phyloP scores from a whole-genome alignment of 2,888 invertebrate genomes.

The Chrysomela aeneicollis region DNA sequence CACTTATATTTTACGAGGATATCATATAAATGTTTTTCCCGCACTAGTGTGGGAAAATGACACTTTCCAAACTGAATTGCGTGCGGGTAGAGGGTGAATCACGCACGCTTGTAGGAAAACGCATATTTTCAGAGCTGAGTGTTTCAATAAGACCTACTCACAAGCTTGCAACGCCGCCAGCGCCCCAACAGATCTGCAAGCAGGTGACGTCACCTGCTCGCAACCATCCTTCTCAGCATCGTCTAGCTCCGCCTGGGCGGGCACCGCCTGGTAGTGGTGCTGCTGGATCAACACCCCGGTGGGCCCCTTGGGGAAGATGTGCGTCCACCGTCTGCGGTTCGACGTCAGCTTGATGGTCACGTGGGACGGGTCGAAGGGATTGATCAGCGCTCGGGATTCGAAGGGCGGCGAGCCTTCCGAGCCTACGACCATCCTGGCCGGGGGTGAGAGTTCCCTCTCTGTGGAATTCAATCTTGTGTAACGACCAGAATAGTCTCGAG shows the following conservation, averaged over 20 bases:
- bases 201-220: slow-evolving; percentile 48
- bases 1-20: no score
- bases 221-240: slow-evolving; percentile 33
- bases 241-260: slow-evolving; percentile 63
- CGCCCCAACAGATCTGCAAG: slow-evolving; percentile 45
- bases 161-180: slow-evolving; percentile 65
- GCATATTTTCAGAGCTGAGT: not conserved
- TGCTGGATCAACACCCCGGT: slow-evolving; percentile 91
- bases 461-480: no score
- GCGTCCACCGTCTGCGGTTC: slow-evolving; percentile 95
- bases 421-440: slow-evolving; percentile 65
- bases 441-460: slow-evolving; percentile 65
- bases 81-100: no score
- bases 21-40: no score
- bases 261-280: slow-evolving; percentile 90
- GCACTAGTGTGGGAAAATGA: no score
- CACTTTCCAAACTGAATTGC: no score
- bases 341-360: slow-evolving; percentile 96
- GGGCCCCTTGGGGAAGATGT: slow-evolving; percentile 95
- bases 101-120: no score
- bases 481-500: no score
- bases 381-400: slow-evolving; percentile 87
- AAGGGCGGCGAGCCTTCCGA: slow-evolving; percentile 68
- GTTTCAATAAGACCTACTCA: slow-evolving; percentile 52
- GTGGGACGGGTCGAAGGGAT: slow-evolving; percentile 98